Evolutionary conservation across 2,113 vertebrate species (phyloP).

Genomic region (Laterallus jamaicensis): DNA sequence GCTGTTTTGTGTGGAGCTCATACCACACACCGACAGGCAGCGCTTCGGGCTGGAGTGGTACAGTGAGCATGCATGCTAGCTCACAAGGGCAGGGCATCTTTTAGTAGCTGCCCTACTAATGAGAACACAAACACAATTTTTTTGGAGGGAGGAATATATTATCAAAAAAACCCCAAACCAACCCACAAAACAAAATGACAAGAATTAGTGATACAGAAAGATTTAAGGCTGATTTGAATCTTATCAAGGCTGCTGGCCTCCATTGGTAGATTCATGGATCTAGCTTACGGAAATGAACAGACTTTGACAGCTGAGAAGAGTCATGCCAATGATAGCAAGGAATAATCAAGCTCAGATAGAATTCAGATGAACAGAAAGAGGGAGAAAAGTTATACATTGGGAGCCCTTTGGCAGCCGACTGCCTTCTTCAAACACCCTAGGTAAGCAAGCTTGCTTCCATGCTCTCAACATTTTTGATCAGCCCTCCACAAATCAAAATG

Average conservation of each 20-base stretch:
- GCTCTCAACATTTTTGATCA: neutral
- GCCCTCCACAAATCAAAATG: neutral
- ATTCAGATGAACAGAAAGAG: neutral
- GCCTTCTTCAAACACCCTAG: neutral
- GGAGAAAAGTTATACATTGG: neutral
- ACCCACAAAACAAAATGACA: neutral
- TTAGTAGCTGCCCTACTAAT: neutral
- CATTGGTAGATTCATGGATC: neutral
- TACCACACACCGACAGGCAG: neutral
- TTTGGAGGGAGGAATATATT: neutral
- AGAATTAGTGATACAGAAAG: neutral
- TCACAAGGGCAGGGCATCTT: neutral
- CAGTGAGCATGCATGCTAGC: neutral
- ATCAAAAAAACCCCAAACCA: neutral
- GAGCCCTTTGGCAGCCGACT: neutral
- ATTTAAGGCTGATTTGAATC: neutral
- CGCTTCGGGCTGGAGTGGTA: neutral
- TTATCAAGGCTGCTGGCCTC: neutral
- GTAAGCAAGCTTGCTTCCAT: neutral
- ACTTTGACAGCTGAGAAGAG: neutral
- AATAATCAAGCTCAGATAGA: neutral
- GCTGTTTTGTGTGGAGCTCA: neutral
- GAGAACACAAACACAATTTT: neutral
- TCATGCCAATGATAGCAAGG: neutral
- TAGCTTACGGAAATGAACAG: neutral